These are phyloP conservation scores for Tiliqua scincoides DNA, from an alignment of 2,113 vertebrate genomes.

Conservation along the genomic window DNA sequence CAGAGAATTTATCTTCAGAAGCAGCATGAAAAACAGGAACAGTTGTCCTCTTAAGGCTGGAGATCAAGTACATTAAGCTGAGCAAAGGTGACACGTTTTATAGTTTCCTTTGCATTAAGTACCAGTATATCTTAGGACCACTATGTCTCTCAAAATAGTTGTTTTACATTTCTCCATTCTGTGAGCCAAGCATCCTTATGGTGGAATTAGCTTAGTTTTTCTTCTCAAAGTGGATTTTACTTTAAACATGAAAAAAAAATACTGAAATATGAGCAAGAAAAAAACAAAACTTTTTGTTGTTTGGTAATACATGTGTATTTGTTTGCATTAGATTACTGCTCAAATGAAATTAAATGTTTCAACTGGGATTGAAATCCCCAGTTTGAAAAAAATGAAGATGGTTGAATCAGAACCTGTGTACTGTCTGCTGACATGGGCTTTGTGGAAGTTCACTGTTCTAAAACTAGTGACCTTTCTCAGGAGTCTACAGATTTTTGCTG, in stretches of 20 bases:
- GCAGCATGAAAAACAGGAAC: neutral
- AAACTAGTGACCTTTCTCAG: too few relatives aligned
- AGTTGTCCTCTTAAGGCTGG: slow-evolving; percentile 13
- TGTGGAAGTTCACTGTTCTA: too few relatives aligned
- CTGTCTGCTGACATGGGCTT: too few relatives aligned
- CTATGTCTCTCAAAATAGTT: slow-evolving; percentile 31
- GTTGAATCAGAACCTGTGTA: too few relatives aligned
- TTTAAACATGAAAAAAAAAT: neutral
- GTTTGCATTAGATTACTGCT: too few relatives aligned
- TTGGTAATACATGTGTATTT: neutral
- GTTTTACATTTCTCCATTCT: slow-evolving; percentile 9
- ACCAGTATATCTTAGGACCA: slow-evolving; percentile 21
- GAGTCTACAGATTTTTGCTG: too few relatives aligned
- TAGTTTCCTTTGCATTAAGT: slow-evolving; percentile 38
- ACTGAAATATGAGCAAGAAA: neutral
- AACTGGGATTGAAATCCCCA: too few relatives aligned
- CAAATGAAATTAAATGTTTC: too few relatives aligned
- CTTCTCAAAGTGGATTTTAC: neutral
- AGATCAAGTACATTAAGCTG: slow-evolving; percentile 35
- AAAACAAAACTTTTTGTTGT: neutral
- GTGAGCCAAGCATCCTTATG: neutral
- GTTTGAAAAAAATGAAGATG: too few relatives aligned
- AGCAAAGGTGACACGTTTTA: neutral
- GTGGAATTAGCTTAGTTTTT: slow-evolving; percentile 33
- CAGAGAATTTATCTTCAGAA: slow-evolving; percentile 7